These are phyloP conservation scores for Chlorodrepanis virens DNA, from an alignment of 2,113 vertebrate genomes.

Conservation along the genomic window DNA sequence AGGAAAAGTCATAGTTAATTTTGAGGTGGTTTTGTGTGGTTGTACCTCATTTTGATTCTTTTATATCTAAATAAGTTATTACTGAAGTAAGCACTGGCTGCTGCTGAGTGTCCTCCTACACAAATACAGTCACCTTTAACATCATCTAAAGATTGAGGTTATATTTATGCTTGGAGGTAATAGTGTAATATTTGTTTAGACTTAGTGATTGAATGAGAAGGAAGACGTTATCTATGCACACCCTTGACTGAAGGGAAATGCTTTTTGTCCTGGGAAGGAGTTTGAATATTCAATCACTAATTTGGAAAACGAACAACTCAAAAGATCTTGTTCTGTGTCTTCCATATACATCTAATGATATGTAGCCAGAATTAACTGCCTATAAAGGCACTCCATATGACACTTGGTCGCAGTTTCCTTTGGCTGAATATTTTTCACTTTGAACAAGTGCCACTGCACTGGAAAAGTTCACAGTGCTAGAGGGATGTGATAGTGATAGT, in stretches of 20 bases:
- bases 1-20: not conserved
- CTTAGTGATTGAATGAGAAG: not conserved
- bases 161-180: not conserved
- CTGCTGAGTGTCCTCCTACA: not conserved
- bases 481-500: not conserved
- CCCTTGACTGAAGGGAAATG: not conserved
- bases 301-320: not conserved
- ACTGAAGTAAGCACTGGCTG: not conserved
- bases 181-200: not conserved
- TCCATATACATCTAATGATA: not conserved
- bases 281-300: not conserved
- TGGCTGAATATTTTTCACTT: not conserved
- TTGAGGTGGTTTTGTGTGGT: not conserved
- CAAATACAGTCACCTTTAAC: not conserved
- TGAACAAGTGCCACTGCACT: too few species aligned
- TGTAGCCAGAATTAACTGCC: not conserved
- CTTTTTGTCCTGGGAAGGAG: not conserved
- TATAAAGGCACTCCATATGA: fast-evolving
- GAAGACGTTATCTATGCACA: not conserved
- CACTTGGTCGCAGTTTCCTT: not conserved
- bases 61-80: not conserved
- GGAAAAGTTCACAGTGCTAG: not conserved
- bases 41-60: not conserved
- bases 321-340: not conserved
- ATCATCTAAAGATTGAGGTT: not conserved